These are phyloP conservation scores for Pherbina coryleti DNA, from an alignment of 2,888 invertebrate species.

Conservation along the genomic window DNA sequence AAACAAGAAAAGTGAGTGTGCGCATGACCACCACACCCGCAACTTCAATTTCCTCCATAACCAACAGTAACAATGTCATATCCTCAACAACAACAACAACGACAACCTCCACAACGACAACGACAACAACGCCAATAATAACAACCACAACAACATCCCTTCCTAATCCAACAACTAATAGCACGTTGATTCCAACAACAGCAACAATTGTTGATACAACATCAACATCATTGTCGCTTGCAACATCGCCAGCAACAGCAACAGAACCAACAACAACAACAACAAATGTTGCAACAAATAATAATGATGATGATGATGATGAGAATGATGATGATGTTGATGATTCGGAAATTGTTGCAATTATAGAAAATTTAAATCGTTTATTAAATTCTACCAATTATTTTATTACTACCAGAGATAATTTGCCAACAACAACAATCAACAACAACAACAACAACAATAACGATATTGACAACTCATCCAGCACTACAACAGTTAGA, in stretches of 20 bases:
- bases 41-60: slow-evolving; percentile 19
- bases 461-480: neutral
- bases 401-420: slow-evolving; percentile 69
- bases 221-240: slow-evolving; percentile 25
- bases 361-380: slow-evolving; percentile 66
- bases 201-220: slow-evolving; percentile 48
- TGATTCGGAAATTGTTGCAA: slow-evolving; percentile 63
- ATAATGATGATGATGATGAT: slow-evolving; percentile 24
- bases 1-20: slow-evolving; percentile 58
- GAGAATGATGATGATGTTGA: slow-evolving; percentile 54
- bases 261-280: neutral
- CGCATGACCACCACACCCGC: slow-evolving; percentile 42
- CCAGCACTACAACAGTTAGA: slow-evolving; percentile 48
- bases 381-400: slow-evolving; percentile 69
- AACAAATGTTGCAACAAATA: slow-evolving; percentile 30
- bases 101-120: slow-evolving; percentile 43
- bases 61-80: neutral
- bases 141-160: slow-evolving; percentile 37
- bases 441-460: slow-evolving; percentile 45
- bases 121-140: slow-evolving; percentile 41
- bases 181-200: slow-evolving; percentile 32
- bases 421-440: slow-evolving; percentile 54
- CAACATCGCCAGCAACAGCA: slow-evolving; percentile 26
- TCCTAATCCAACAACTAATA: slow-evolving; percentile 29
- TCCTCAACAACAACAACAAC: slow-evolving; percentile 40